Base-by-base conservation (phyloP, 1,140 invertebrate species). In the Cydia amplana region DNA sequence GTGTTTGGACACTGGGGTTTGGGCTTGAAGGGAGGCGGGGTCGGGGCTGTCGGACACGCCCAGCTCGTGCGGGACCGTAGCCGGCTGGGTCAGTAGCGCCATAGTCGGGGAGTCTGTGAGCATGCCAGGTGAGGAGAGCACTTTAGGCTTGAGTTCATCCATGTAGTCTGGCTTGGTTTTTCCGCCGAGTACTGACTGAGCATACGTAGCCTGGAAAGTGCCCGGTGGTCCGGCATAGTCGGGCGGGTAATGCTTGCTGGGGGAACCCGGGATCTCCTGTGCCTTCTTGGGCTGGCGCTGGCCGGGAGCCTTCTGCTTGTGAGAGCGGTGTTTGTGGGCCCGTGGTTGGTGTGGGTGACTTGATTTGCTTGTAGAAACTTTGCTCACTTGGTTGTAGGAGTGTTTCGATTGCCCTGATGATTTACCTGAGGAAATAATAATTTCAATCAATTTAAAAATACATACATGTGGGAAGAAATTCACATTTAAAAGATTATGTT, bases 381-480 rank as follows among this genome's bases (percentile, higher is more conserved):
- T 93, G 82, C 90, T 92, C 32, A 92, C 91, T 91, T 92, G 90
- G 75, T 93, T 93, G 76, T 92, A 93, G 51, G 90, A 93, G 79
- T 93, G 90, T 80, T 93, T 93, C n/a, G 90, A 91, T 77, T 92
- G 90, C 36, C 89, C 84, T 78, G 88, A 88, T 78, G 86, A 78
- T 87, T 92, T 93, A 89, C 89, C 91, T 93, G 87, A 23, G 77
- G 10, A 63, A 74, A 49, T 67, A 79, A 51, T 7, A 51, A n/a
- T 51, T n/a, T n/a, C 49, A n/a, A 14, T 49, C 16, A 49, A 49
- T 16, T 78, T 23, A 25, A 63, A 40, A 55, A 72, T 67, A 72
- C 72, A 72, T 67, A 72, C 72, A 40, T 40, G 28, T 63, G 16
- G 32, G 14, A 28, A 51, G 0, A 36, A 23, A 20, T 40, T 40